phyloP scores from a whole-genome alignment of 30 jellyfish, hydroid and myxozoan genomes.

The Aurelia coerulea region DNA sequence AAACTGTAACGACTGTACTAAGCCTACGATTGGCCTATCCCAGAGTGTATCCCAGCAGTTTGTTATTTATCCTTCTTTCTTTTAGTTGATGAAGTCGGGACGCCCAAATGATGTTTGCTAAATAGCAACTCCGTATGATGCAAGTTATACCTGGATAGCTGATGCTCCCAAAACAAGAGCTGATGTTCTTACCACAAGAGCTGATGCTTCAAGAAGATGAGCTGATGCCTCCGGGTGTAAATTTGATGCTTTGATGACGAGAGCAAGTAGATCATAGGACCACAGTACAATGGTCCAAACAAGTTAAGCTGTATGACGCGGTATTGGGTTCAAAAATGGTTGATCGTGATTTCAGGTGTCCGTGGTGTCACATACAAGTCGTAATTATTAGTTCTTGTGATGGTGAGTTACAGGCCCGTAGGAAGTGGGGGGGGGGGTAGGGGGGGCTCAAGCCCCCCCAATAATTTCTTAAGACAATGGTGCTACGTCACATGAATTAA shows the following conservation, averaged over 20 bases:
- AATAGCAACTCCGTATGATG: constrained; percentile 55
- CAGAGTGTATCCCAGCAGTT: not conserved
- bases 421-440: no score
- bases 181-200: constrained; percentile 14
- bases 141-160: constrained; percentile 38
- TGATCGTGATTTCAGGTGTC: no score
- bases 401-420: no score
- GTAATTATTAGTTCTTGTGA: no score
- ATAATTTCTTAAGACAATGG: no score
- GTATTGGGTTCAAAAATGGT: no score
- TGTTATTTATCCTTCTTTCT: not conserved
- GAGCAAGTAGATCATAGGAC: not conserved
- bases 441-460: no score
- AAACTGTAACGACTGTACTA: no score
- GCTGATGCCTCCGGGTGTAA: constrained; percentile 14
- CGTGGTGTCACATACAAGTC: no score
- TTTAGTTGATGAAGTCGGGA: not conserved
- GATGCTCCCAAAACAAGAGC: constrained; percentile 54
- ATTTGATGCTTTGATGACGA: not conserved
- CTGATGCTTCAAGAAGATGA: no score
- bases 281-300: not conserved
- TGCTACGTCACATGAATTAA: no score
- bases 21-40: not conserved
- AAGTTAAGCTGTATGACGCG: not conserved
- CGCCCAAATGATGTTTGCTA: constrained; percentile 37